Evolutionary conservation across 1,140 invertebrate genomes (phyloP).

Genomic region (Lepidostoma basale): DNA sequence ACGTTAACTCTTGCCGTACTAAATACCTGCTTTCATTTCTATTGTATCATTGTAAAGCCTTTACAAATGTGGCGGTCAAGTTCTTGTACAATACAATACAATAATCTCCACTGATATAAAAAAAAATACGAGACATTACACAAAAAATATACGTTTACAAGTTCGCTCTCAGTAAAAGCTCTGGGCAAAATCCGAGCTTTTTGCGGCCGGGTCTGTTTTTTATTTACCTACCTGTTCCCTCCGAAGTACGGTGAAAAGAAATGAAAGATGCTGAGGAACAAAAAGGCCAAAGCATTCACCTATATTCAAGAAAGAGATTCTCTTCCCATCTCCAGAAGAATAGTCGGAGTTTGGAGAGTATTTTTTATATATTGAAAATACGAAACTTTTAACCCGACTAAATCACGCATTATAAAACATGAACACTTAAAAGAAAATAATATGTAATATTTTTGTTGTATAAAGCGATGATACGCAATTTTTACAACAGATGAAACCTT

Average conservation of each 20-base stretch:
- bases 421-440: too few species aligned
- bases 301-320: slow-evolving; percentile 26
- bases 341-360: slow-evolving; percentile 25
- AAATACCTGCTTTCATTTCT: background rate
- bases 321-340: slow-evolving; percentile 34
- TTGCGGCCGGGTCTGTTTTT: too few species aligned
- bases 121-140: too few species aligned
- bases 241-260: slow-evolving; percentile 8
- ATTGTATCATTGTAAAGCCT: background rate
- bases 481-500: background rate
- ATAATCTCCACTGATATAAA: too few species aligned
- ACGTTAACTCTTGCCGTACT: background rate
- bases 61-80: background rate
- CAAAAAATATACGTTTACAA: too few species aligned
- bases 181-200: too few species aligned
- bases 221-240: too few species aligned
- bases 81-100: too few species aligned
- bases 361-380: slow-evolving; percentile 24
- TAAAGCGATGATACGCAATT: too few species aligned
- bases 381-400: background rate
- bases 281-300: slow-evolving; percentile 24
- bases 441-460: too few species aligned
- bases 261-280: slow-evolving; percentile 19
- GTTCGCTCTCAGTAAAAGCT: too few species aligned
- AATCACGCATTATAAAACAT: too few species aligned